Conservation (phyloP, 2,113 vertebrate species). For the Myrmecophaga tridactyla region DNA sequence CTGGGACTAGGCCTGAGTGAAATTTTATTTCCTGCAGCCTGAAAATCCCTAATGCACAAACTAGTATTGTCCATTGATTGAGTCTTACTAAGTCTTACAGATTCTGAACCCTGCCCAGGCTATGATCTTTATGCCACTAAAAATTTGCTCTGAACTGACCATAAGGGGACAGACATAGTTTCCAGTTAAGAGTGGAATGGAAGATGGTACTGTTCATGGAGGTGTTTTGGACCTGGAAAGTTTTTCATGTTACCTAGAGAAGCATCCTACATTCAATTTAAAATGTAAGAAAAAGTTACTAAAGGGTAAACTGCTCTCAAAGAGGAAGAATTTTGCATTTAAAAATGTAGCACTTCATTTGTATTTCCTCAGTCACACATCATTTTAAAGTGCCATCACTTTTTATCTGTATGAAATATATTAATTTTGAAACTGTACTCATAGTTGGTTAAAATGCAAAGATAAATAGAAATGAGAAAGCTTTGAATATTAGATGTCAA, state of each 20-base stretch:
- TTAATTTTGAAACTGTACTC: neutral
- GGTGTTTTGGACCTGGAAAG: neutral
- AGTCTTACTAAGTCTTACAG: neutral
- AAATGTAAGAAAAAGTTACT: neutral
- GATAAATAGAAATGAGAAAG: conserved; percentile 59
- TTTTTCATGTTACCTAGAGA: neutral
- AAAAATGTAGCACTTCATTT: neutral
- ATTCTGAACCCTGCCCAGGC: neutral
- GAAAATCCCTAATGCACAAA: neutral
- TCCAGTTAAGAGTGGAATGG: neutral
- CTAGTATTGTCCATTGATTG: neutral
- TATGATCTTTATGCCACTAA: neutral
- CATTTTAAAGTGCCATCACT: conserved; percentile 38
- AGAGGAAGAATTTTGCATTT: neutral
- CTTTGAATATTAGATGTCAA: conserved; percentile 61
- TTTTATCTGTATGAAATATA: neutral
- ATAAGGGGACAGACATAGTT: neutral
- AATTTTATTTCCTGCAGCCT: neutral
- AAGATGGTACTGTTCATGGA: neutral
- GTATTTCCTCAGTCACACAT: conserved; percentile 11
- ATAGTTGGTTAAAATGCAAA: conserved; percentile 34
- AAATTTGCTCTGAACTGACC: neutral
- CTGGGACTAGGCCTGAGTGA: neutral
- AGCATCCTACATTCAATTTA: neutral
- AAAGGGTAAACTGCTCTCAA: neutral